Conservation (phyloP, 1,140 invertebrate genomes). For the Mycetomoellerius zeteki region DNA sequence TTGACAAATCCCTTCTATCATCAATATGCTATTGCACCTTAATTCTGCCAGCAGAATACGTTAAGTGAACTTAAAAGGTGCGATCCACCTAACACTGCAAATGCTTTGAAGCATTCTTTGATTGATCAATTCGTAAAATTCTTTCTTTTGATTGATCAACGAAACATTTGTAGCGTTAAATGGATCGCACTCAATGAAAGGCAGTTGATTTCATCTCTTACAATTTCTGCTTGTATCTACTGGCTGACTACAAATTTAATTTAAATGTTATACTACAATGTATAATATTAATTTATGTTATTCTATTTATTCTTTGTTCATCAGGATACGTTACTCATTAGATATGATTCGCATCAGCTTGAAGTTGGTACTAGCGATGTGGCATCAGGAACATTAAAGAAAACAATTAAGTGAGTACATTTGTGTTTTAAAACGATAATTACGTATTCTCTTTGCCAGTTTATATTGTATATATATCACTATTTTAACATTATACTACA, state of each 20-base stretch:
- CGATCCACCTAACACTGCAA: too few species aligned
- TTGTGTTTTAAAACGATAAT: constrained; percentile 43
- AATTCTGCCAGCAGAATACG: not conserved
- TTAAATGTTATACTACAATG: not conserved
- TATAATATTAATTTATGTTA: constrained; percentile 17
- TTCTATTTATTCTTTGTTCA: constrained; percentile 72
- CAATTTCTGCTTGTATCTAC: not conserved
- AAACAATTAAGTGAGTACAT: constrained; percentile 91
- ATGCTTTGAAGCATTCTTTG: too few species aligned
- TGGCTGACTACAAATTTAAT: not conserved
- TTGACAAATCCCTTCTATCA: not conserved
- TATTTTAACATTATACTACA: not conserved
- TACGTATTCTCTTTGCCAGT: not conserved
- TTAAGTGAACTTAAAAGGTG: too few species aligned
- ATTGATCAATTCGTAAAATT: too few species aligned
- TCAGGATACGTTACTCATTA: constrained; percentile 92
- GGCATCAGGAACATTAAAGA: constrained; percentile 93
- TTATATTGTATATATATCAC: not conserved
- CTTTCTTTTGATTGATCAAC: too few species aligned
- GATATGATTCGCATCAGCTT: constrained; percentile 92
- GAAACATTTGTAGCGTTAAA: too few species aligned
- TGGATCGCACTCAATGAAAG: not conserved
- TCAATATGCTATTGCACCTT: not conserved
- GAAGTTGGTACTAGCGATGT: constrained; percentile 95
- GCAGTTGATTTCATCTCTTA: not conserved